Evolutionary conservation across 2,888 invertebrate species (phyloP), one percentile per base, ranked within the genome.

Genomic region (Dorcus hopei): DNA sequence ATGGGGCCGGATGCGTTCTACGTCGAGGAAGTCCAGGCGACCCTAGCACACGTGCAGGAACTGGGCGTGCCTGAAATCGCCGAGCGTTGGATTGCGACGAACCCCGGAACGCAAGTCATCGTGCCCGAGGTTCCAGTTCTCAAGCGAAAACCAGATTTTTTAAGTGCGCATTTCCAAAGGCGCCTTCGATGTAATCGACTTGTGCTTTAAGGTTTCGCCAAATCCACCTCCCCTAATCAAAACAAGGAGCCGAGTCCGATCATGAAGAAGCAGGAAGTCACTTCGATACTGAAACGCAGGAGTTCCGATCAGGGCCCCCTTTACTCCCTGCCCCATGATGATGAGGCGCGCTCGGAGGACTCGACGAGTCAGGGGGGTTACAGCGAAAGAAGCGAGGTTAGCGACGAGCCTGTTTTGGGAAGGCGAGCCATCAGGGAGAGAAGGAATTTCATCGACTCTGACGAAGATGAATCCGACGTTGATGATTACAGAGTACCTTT

Each of bases 1-100:
- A 83, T 84, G 39, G 86, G 87, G 0, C 92, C 93, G 0, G 89
- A 92, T 59, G 86, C 89, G 1, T 91, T 93, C 77, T 93, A 93
- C 70, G 91, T 95, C 0, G 93, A 95, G 78, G 95, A 95, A 77
- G 94, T 91, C 52, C 91, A 92, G 75, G 91, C 92, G 62, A 94
- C 94, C 2, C 76, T 95, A 3, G 87, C 89, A 51, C 85, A 91
- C 64, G 80, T 93, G 0, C 87, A 88, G 68, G 89, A 89, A 64
- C 85, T 91, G 9, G 91, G 91, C 3, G 81, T 93, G 16, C 84
- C 90, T 61, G 86, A 86, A 64, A 80, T 91, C 52, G 84, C 90
- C 8, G 83, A 85, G 42, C 82, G 86, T 8, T 88, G 89, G 86
- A 81, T 89, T 61, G 74, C 82, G 0, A 83, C 87, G 0, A 89